Evolutionary conservation across 30 jellyfish, hydroid and myxozoan genomes (phyloP).

Genomic region (Aurelia aurita): DNA sequence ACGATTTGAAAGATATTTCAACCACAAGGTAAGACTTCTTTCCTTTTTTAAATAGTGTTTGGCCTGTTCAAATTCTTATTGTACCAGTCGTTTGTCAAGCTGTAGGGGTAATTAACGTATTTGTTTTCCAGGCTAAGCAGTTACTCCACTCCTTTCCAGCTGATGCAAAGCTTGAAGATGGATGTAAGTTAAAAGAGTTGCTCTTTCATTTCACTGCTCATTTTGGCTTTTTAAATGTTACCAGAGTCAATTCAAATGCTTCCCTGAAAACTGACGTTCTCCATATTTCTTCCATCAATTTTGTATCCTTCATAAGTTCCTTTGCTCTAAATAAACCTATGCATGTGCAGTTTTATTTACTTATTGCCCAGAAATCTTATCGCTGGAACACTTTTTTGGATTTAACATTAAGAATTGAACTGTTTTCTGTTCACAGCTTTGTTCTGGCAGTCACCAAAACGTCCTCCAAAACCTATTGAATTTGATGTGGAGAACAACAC

Average conservation of each 20-base stretch:
- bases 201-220: too few species aligned
- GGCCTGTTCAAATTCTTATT: too few species aligned
- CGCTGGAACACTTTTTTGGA: too few species aligned
- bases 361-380: too few species aligned
- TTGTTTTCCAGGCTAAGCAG: conserved; percentile 69
- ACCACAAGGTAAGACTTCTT: conserved; percentile 69
- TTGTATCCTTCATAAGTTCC: too few species aligned
- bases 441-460: conserved; percentile 97
- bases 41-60: neutral
- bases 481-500: conserved; percentile 47
- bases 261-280: too few species aligned
- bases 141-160: conserved; percentile 85
- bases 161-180: conserved; percentile 82
- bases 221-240: too few species aligned
- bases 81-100: neutral
- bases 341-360: too few species aligned
- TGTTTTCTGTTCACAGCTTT: conserved; percentile 45
- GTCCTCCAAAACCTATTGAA: conserved; percentile 88
- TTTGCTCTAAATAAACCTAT: too few species aligned
- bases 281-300: too few species aligned
- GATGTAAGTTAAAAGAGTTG: conserved; percentile 53
- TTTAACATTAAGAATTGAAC: neutral
- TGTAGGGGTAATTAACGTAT: neutral
- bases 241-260: too few species aligned
- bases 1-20: conserved; percentile 82